These are phyloP conservation scores for Elephas maximus DNA, from an alignment of 2,113 vertebrate genomes.

Conservation along the genomic window DNA sequence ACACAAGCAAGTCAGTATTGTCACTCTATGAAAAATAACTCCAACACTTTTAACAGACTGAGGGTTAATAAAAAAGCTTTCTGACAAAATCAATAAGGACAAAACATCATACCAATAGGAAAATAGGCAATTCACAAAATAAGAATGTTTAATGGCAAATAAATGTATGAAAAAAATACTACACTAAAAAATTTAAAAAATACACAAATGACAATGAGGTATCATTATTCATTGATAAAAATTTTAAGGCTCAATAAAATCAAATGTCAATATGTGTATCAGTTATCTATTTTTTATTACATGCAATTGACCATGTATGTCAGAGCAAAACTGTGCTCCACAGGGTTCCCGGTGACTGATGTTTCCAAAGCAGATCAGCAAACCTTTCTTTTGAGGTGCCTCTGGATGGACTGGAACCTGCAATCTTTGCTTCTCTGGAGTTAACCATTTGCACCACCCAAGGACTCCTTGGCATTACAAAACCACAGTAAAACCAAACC, in stretches of 20 bases:
- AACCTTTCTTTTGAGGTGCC: too few relatives aligned
- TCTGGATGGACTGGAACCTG: neutral
- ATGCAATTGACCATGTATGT: too few relatives aligned
- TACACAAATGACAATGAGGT: neutral
- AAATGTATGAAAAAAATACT: neutral
- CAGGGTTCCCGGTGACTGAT: too few relatives aligned
- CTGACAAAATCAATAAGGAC: conserved; percentile 46
- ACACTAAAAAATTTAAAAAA: conserved; percentile 43
- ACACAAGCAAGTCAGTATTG: neutral
- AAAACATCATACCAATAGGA: neutral
- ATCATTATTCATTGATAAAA: conserved; percentile 24
- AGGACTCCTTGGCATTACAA: neutral
- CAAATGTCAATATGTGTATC: neutral
- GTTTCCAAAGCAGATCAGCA: too few relatives aligned
- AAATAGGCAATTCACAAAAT: conserved; percentile 22
- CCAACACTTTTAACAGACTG: neutral
- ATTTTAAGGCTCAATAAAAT: neutral
- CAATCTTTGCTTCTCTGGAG: neutral
- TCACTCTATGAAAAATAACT: conserved; percentile 15
- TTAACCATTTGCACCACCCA: neutral
- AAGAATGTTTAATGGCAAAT: conserved; percentile 41
- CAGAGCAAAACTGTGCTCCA: too few relatives aligned
- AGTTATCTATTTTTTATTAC: neutral
- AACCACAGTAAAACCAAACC: neutral
- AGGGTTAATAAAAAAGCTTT: conserved; percentile 20